phyloP scores from a whole-genome alignment of 2,888 invertebrate species.

The Chrysolina americana region DNA sequence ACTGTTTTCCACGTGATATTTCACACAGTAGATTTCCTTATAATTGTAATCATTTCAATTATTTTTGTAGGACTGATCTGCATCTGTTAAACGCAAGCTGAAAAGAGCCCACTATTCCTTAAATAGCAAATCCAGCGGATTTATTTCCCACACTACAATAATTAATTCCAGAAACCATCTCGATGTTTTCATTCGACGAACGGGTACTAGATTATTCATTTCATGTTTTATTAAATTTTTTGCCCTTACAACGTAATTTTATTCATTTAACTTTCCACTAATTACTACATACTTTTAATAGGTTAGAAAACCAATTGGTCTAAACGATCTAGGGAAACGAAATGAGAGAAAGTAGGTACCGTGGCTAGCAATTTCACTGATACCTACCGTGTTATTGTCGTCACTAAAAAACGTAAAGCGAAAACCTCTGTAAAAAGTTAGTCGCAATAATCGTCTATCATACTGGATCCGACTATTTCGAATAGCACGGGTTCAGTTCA shows the following conservation, averaged over 20 bases:
- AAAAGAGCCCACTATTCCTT: too few relatives aligned
- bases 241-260: neutral
- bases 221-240: neutral
- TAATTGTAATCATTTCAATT: too few relatives aligned
- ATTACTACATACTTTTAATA: neutral
- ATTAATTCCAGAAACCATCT: neutral
- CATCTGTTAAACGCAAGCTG: too few relatives aligned
- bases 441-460: neutral
- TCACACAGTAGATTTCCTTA: too few relatives aligned
- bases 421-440: neutral
- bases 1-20: too few relatives aligned
- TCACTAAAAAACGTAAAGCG: neutral
- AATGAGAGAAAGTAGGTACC: neutral
- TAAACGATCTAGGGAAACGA: neutral
- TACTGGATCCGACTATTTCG: too few relatives aligned
- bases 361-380: neutral
- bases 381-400: neutral
- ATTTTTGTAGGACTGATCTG: too few relatives aligned
- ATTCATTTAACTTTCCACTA: conserved; percentile 8
- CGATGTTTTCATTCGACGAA: neutral
- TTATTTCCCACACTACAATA: neutral
- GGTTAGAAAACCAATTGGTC: neutral
- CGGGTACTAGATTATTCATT: conserved; percentile 12
- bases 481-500: too few relatives aligned
- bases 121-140: too few relatives aligned